These are phyloP conservation scores for Tamias sibiricus DNA, from an alignment of 2,113 vertebrate species.

Conservation along the genomic window DNA sequence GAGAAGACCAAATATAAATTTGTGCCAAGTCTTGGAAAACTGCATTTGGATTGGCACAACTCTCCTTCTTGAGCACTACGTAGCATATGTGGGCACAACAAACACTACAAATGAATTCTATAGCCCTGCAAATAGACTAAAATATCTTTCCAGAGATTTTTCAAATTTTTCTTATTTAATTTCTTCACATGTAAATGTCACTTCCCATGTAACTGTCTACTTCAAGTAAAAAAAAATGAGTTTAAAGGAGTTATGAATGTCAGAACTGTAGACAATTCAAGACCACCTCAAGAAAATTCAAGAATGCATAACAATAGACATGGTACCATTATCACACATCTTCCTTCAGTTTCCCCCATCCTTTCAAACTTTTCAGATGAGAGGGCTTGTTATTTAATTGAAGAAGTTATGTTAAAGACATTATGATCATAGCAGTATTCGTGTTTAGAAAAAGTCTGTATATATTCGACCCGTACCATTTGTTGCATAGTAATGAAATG, in stretches of 20 bases:
- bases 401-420: not conserved
- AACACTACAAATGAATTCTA: not conserved
- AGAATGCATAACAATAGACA: not conserved
- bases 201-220: not conserved
- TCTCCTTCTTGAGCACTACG: accelerated
- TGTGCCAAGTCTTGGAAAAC: not conserved
- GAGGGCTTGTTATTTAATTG: not conserved
- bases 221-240: not conserved
- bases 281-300: not conserved
- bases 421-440: not conserved
- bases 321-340: accelerated
- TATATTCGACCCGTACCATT: not conserved
- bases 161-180: not conserved
- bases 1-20: not conserved
- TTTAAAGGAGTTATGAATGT: not conserved
- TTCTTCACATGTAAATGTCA: not conserved
- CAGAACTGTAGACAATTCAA: not conserved
- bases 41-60: accelerated
- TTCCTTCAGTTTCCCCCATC: not conserved
- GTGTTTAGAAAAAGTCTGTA: not conserved
- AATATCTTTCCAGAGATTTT: not conserved
- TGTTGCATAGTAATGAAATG: not conserved
- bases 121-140: not conserved
- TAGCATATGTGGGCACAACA: not conserved
- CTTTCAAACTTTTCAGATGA: not conserved